These are phyloP conservation scores for Clanis bilineata DNA, from an alignment of 2,888 invertebrate species.

Conservation along the genomic window DNA sequence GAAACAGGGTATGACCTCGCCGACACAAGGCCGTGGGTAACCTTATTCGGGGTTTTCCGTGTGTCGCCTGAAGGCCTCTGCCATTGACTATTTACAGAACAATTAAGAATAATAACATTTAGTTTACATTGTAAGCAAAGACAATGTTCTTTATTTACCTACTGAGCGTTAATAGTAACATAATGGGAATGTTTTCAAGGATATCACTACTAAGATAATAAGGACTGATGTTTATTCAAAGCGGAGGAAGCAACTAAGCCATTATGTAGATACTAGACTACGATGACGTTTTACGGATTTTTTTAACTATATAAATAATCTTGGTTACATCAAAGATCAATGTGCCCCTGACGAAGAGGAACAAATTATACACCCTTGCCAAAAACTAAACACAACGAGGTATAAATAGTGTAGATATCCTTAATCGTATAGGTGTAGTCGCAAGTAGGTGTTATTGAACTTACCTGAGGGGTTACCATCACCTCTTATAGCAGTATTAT, in stretches of 20 bases:
- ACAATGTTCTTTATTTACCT: conserved; percentile 40
- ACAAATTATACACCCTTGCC: too few relatives aligned
- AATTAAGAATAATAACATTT: conserved; percentile 35
- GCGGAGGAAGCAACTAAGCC: conserved; percentile 7
- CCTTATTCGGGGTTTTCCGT: conserved; percentile 65
- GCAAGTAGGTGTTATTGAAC: too few relatives aligned
- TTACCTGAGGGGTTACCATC: too few relatives aligned
- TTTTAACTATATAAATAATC: too few relatives aligned
- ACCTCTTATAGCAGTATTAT: too few relatives aligned
- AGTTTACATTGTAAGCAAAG: conserved; percentile 33
- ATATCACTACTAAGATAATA: conserved; percentile 23
- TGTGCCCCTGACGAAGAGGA: too few relatives aligned
- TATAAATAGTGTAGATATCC: too few relatives aligned
- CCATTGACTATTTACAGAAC: conserved; percentile 57
- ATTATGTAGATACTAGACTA: neutral
- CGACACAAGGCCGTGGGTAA: conserved; percentile 56
- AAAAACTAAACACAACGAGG: too few relatives aligned
- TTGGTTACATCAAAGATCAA: neutral
- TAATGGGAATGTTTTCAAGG: conserved; percentile 36
- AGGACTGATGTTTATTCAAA: conserved; percentile 20
- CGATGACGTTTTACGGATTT: neutral
- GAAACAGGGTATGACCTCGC: conserved; percentile 54
- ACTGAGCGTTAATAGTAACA: conserved; percentile 30
- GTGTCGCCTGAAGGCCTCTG: conserved; percentile 64
- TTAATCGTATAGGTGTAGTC: too few relatives aligned